Evolutionary conservation across 37 sponge, comb jelly and placozoan species (phyloP).

Genomic region (Beroe ovata): DNA sequence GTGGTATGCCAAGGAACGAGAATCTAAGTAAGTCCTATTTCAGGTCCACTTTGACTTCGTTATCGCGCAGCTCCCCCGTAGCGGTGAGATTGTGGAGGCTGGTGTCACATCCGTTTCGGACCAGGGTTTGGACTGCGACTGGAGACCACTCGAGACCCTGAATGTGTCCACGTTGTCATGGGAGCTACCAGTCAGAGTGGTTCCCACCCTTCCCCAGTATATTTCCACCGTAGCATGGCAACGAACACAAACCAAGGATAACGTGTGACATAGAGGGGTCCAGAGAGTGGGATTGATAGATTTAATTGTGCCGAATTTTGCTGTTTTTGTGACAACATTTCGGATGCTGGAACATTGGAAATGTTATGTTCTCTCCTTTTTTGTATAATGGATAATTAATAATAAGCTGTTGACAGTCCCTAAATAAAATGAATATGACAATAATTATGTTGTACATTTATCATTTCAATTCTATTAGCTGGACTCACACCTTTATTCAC

Average conservation of each 20-base stretch:
- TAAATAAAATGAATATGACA: no score
- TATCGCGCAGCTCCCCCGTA: neutral
- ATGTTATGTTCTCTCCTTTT: no score
- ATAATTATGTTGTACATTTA: no score
- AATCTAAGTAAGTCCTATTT: neutral
- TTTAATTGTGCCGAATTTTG: no score
- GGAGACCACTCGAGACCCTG: constrained; percentile 52
- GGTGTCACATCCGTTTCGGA: constrained; percentile 12
- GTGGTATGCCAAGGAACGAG: no score
- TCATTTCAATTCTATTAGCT: no score
- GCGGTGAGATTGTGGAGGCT: constrained; percentile 25
- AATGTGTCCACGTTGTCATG: constrained; percentile 35
- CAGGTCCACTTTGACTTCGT: constrained; percentile 60
- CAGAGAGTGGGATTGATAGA: no score
- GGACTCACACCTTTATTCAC: no score
- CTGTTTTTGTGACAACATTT: no score
- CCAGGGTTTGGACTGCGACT: constrained; percentile 36
- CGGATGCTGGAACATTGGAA: no score
- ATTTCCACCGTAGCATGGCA: constrained; percentile 53
- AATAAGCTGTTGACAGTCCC: no score
- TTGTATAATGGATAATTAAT: no score
- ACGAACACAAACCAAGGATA: constrained; percentile 43
- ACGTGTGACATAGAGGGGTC: neutral
- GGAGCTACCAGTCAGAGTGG: constrained; percentile 56
- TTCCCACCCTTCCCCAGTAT: constrained; percentile 52